Base-by-base conservation (phyloP, 2,797 vertebrate genomes). In the Leptodactylus fallax region DNA sequence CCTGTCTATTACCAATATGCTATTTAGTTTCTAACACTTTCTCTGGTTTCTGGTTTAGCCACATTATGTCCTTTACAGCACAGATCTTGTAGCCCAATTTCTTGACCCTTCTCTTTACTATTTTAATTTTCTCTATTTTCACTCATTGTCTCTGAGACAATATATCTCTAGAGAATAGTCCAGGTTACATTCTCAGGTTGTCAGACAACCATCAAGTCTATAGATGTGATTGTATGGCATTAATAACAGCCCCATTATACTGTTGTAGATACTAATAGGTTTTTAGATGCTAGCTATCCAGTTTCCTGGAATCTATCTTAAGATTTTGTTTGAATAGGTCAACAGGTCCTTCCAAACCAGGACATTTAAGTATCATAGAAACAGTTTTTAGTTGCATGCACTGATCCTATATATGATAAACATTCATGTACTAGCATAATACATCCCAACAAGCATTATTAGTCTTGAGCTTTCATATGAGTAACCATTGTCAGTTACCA, bases 151-250 rank as follows among this genome's bases (percentile, higher is more conserved):
- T 72, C 56, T 76, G 21, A 78, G 72, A 47, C 55, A 60, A 74
- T 61, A 61, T 85, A 23, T 76, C 83, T 53, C 69, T 61, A 77
- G 67, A 72, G 81, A n/a, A 25, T 5, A 11, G 53, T 36, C 25
- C 27, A 56, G 67, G 27, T 60, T 84, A 60, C 67, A 23, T 84
- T 84, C 55, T 74, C 21, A 84, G 49, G 53, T 72, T 83, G n/a
- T 83, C 19, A 84, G 27, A 13, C 12, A 74, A 61, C 7, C 36
- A 60, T 56, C 56, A 1, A 84, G 55, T 60, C 27, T 17, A n/a
- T 83, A 74, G 16, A 47, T 60, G 36, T 19, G 55, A 16, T 85
- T 85, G 71, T 85, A 56, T 85, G 56, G 83, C 25, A 76, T 85
- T 76, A 77, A 61, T 76, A 77, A 85, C 55, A 47, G 65, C 14